Base-by-base conservation (phyloP, 2,113 vertebrate species). In the Microcebus murinus region DNA sequence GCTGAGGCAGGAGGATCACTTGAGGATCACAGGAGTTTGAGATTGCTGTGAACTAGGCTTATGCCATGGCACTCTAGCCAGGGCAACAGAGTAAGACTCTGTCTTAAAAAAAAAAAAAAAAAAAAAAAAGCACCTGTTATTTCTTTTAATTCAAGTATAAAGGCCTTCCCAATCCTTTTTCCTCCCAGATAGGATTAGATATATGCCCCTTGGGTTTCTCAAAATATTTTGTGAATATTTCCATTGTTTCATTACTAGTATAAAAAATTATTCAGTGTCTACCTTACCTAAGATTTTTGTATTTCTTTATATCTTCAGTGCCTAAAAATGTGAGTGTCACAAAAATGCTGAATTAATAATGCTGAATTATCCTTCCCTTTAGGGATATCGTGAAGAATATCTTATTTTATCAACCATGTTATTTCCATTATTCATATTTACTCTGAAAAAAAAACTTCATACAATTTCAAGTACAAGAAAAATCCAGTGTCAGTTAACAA, bases 391-490 rank as follows among this genome's bases (percentile, higher is more conserved):
- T 79, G 12, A 87, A 93, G 6, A 87, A 83, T 63, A 68, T 42
- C 18, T 88, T 65, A 71, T 55, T 85, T 63, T 45, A 92, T 39
- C 2, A 45, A 82, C 48, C 74, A 4, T 55, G 63, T 79, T 70
- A 84, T 86, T 97, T 95, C 27, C 29, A 82, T 68, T 87, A 79
- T 31, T 83, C 42, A 77, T 95, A 84, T 79, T 90, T 89, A 79
- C 27, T 92, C 83, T 91, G n/a, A 63, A 67, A 91, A 45, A 45
- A 31, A 36, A 92, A 87, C 7, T 39, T 68, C 29, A 87, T 4
- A 73, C 67, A 96, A 70, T 70, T 84, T 91, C 34, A 77, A 13
- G 39, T 89, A 11, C 92, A 92, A 81, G 36, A 29, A 92, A 87
- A 96, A 70, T 42, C 27, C 29, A 84, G 27, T 67, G 13, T 50